A percentile compares a stretch with the other conserved stretches of the same genome.
These are phyloP conservation scores for Drosophila sordidula DNA, from an alignment of 2,888 invertebrate genomes.

Conservation along the genomic window DNA sequence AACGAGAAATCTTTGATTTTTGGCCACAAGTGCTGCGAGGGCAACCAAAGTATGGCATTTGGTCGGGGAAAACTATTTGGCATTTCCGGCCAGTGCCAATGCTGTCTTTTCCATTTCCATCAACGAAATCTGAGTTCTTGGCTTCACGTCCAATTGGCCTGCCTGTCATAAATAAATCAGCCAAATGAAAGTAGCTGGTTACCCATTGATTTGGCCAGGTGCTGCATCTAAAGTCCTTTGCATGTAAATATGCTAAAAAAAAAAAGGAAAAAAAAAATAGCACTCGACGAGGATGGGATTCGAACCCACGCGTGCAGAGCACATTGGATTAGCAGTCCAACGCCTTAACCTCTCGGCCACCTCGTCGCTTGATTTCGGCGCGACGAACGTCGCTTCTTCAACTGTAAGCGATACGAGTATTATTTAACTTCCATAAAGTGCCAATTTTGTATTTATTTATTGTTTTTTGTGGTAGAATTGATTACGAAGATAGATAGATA, in stretches of 20 bases:
- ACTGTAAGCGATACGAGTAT: background rate
- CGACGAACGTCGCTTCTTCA: constrained; percentile 19
- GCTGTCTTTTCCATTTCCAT: constrained; percentile 48
- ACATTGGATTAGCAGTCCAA: constrained; percentile 94
- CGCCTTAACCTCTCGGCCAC: constrained; percentile 95
- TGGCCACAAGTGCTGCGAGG: constrained; percentile 37
- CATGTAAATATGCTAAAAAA: background rate
- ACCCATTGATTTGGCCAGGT: constrained; percentile 33
- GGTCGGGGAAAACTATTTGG: constrained; percentile 46
- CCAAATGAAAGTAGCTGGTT: background rate
- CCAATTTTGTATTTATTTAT: constrained; percentile 5
- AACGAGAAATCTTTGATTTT: constrained; percentile 20
- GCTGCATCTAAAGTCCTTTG: constrained; percentile 8
- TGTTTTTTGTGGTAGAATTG: background rate
- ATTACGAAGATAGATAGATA: background rate
- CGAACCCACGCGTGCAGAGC: constrained; percentile 94
- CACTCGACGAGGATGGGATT: constrained; percentile 91
- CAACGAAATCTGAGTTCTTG: constrained; percentile 32
- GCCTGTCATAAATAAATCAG: constrained; percentile 20
- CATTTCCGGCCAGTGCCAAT: constrained; percentile 27
- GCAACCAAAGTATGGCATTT: constrained; percentile 2
- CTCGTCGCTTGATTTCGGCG: constrained; percentile 86
- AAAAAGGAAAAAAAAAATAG: background rate
- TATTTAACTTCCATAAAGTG: constrained; percentile 6
- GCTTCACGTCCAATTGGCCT: constrained; percentile 34